Percentiles rank a stretch among this genome's conserved stretches.
These are phyloP conservation scores for Sminthopsis crassicaudata DNA, from an alignment of 2,113 vertebrate genomes.

Conservation along the genomic window DNA sequence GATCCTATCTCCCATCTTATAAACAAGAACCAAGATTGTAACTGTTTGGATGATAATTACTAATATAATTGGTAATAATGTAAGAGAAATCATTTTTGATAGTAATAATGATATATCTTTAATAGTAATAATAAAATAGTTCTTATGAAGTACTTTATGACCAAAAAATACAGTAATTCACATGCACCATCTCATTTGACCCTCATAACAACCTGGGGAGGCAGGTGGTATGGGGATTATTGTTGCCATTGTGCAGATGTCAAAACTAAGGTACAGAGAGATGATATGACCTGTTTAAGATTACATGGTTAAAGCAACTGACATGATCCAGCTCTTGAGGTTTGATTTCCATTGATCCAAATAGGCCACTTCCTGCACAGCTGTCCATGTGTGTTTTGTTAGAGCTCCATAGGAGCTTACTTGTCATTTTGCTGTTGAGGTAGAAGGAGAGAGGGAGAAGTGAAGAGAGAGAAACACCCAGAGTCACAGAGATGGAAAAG, in stretches of 20 bases:
- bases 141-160: background rate
- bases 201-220: background rate
- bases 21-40: background rate
- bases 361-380: background rate
- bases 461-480: background rate
- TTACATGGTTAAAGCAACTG: background rate
- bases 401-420: background rate
- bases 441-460: background rate
- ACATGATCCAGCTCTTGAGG: background rate
- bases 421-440: background rate
- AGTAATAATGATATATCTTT: background rate
- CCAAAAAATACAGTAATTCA: background rate
- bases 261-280: background rate
- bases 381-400: background rate
- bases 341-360: background rate
- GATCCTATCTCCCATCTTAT: background rate
- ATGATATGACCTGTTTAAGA: background rate
- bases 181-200: background rate
- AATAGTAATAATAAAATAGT: background rate
- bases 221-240: background rate
- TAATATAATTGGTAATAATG: background rate
- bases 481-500: background rate
- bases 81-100: background rate
- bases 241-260: background rate
- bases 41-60: background rate